phyloP scores from a whole-genome alignment of 2,888 invertebrate genomes.

The Lasioglossum marginatum region DNA sequence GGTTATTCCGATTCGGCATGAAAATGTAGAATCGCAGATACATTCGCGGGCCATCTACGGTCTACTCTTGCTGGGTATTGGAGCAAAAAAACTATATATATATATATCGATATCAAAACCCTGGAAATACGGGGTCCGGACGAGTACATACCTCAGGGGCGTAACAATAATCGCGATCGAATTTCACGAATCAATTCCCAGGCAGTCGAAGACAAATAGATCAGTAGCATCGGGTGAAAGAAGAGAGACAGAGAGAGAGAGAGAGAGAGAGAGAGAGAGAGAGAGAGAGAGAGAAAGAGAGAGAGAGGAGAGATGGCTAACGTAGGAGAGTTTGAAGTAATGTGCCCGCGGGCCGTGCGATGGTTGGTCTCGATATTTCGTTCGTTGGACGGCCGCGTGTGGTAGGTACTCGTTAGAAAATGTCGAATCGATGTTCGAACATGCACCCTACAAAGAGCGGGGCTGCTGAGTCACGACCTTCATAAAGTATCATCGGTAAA shows the following conservation, averaged over 20 bases:
- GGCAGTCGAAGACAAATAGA: constrained; percentile 33
- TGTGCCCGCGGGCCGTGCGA: constrained; percentile 48
- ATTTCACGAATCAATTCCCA: constrained; percentile 29
- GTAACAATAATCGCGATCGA: constrained; percentile 38
- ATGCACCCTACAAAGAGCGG: constrained; percentile 29
- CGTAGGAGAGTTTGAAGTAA: constrained; percentile 56
- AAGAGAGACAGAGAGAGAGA: constrained; percentile 7
- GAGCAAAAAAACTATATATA: neutral
- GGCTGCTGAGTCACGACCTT: constrained; percentile 73
- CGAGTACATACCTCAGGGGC: neutral
- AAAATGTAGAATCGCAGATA: neutral
- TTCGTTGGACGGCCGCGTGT: constrained; percentile 32
- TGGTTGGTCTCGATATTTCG: constrained; percentile 48
- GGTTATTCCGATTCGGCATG: neutral
- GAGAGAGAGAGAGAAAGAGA: neutral
- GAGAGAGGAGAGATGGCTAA: neutral
- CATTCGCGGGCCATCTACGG: constrained; percentile 7
- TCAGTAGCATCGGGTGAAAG: constrained; percentile 35
- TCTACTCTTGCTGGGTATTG: neutral
- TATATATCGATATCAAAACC: constrained; percentile 2
- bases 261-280: neutral
- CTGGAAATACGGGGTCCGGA: neutral
- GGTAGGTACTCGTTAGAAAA: constrained; percentile 76
- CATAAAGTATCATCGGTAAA: constrained; percentile 81
- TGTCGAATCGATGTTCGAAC: constrained; percentile 70